Base-by-base conservation (phyloP, 2,797 vertebrate species). In the Pseudochirops corinnae region DNA sequence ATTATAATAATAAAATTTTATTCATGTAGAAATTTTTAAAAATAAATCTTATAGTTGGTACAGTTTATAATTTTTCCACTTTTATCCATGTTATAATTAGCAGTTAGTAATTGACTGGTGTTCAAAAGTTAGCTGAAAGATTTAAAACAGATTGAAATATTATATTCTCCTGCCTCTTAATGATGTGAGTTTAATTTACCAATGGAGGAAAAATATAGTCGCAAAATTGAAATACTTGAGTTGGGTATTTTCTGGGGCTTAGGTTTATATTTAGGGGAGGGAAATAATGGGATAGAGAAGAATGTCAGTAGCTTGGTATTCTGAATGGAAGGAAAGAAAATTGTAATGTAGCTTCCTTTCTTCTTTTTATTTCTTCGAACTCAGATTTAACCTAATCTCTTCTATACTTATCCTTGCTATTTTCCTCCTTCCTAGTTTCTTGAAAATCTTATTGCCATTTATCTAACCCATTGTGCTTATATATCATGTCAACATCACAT, bases 401-500 rank as follows among this genome's bases (percentile, higher is more conserved):
- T 0, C 94, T 92, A 16, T 92, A 92, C 29, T 56, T 39, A 28
- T 39, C 28, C 94, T 2, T 91, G 60, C 90, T 90, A 58, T 57
- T 90, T 91, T 87, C 46, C 29, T 39, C 46, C 57, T 91, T 58
- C 52, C 91, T 95, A 11, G 46, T 93, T 94, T 95, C 55, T 55
- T 96, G 1, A 90, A 55, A 62, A 50, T 95, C 97, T 33, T 67
- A 31, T 95, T 56, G 93, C 33, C 18, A 90, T 31, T 95, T 94
- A 95, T 50, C 26, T 93, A 96, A 94, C 52, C 56, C 33, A 90
- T 92, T 28, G 31, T 92, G 56, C 56, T 92, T 39, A 33, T 96
- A 60, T 60, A 31, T 52, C 82, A 58, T 50, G 56, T 92, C 55
- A 56, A 46, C 33, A 52, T 31, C 93, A 56, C 93, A 56, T 95